Base-by-base conservation (phyloP, 2,797 vertebrate genomes). In the Anguilla pacifica region DNA sequence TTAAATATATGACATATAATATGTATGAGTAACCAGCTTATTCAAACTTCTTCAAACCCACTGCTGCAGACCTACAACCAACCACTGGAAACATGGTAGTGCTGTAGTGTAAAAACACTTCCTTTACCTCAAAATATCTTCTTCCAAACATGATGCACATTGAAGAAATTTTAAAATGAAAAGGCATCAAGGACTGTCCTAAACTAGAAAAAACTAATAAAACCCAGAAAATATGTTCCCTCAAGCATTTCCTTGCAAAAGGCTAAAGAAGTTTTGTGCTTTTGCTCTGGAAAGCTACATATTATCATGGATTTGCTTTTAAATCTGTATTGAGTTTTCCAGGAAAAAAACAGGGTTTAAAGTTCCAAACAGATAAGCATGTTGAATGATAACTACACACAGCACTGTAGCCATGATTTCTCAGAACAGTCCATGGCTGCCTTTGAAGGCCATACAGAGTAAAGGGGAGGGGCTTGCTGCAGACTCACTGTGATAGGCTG, bases 401-500 rank as follows among this genome's bases (percentile, higher is more conserved):
- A 51, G 77, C 6, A 3, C 1, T 25, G 35, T 15, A 79, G 74
- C 74, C 43, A 46, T 5, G 39, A 79, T 49, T 49, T n/a, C 22
- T n/a, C 25, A 51, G 43, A 25, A 82, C 79, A n/a, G 46, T 6
- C 43, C 9, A 22, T 25, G 25, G 46, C 11, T 19, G 22, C 31
- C 74, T 77, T 43, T 77, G 39, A 77, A 17, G 39, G 31, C 49
- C 35, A 81, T 46, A 55, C 31, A 1, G 6, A 5, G 59, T 43
- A 22, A 13, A 25, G 31, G 53, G 7, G n/a, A 19, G 39, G 25
- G 31, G 51, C 28, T 77, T 39, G 39, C 22, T 46, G 17, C 39
- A 43, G 77, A 95, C 97, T 96, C 92, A 99, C 98, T 95, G 91
- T 55, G 89, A 81, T 86, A 89, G 87, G 43, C 86, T 70, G 83